Evolutionary conservation across 2,797 vertebrate genomes (phyloP).

Genomic region (Alauda arvensis): DNA sequence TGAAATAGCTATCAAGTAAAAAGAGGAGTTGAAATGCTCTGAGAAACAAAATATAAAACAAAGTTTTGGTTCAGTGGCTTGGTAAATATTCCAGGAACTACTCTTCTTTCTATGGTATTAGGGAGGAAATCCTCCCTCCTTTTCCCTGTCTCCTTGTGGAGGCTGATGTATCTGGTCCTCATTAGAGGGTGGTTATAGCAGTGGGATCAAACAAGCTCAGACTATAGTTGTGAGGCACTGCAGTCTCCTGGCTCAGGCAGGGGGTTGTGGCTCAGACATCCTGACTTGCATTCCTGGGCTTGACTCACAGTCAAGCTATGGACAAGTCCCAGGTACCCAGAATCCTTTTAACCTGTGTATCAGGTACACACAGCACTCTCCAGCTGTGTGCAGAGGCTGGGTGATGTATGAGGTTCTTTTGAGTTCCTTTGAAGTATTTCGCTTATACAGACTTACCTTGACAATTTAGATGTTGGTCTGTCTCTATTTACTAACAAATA

Average conservation of each 20-base stretch:
- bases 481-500: neutral
- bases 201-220: neutral
- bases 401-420: neutral
- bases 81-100: constrained; percentile 45
- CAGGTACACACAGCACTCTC: neutral
- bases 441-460: neutral
- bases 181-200: constrained; percentile 2
- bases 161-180: constrained; percentile 16
- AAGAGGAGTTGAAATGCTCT: neutral
- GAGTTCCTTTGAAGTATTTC: neutral
- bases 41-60: constrained; percentile 16
- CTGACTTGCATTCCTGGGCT: neutral
- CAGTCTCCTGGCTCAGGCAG: neutral
- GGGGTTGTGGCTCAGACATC: neutral
- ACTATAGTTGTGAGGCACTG: neutral
- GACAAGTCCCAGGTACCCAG: neutral
- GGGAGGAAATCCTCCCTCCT: neutral
- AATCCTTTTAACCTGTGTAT: neutral
- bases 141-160: neutral
- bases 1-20: neutral
- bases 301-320: neutral
- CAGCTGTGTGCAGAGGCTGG: neutral
- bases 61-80: constrained; percentile 15
- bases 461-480: neutral
- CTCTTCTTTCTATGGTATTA: neutral